Evolutionary conservation across 2,113 vertebrate species (phyloP).

Genomic region (Lagopus muta): DNA sequence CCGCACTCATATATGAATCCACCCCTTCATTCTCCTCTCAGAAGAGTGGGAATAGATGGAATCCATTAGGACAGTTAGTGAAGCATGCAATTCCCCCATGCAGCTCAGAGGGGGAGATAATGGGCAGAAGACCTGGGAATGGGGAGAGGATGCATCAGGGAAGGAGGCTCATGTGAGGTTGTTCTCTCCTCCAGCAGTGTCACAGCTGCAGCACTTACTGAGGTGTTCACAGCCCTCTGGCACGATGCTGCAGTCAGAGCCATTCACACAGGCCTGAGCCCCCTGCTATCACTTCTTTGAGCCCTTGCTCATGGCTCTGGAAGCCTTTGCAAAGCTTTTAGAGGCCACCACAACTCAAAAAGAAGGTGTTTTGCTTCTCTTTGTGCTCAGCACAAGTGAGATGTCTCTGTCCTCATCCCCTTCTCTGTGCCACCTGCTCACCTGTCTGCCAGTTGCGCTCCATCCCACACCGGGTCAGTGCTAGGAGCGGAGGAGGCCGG

Average conservation of each 20-base stretch:
- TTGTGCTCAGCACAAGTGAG: neutral
- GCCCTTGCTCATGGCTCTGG: neutral
- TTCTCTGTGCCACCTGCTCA: neutral
- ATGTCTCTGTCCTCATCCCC: neutral
- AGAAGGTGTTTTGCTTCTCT: neutral
- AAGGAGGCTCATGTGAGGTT: neutral
- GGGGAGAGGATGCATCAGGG: neutral
- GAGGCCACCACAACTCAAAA: accelerated
- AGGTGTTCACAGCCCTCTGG: neutral
- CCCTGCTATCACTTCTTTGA: neutral
- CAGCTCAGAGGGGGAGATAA: slow-evolving; percentile 7
- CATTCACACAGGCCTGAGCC: neutral
- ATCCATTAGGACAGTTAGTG: neutral
- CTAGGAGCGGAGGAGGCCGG: neutral
- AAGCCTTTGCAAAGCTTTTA: accelerated
- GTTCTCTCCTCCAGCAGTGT: neutral
- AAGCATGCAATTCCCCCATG: neutral
- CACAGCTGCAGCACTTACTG: neutral
- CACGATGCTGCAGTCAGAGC: neutral
- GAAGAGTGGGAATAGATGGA: neutral
- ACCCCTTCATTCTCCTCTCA: neutral
- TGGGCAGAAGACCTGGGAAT: neutral
- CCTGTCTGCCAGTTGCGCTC: neutral
- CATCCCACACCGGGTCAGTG: neutral
- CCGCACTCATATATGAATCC: neutral